Conservation (phyloP, 1,140 invertebrate species). For the Zaprionus nigranus region DNA sequence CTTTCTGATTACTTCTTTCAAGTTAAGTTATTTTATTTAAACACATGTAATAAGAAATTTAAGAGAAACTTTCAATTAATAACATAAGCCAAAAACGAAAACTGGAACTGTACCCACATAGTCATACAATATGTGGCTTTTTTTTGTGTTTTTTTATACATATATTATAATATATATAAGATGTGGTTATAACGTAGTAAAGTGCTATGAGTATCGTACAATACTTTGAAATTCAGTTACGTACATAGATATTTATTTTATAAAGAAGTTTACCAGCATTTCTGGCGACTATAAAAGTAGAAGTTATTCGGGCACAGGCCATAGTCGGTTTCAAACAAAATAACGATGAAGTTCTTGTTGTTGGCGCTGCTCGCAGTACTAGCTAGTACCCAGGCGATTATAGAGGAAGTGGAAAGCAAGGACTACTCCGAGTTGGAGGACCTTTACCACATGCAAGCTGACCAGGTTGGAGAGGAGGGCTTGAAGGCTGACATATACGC, state of each 20-base stretch:
- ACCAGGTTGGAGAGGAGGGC: neutral
- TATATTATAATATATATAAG: too few relatives aligned
- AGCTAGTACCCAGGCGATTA: neutral
- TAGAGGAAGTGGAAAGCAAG: slow-evolving; percentile 5
- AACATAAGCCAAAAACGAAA: too few relatives aligned
- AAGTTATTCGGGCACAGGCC: too few relatives aligned
- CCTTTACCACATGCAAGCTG: neutral
- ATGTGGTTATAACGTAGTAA: too few relatives aligned
- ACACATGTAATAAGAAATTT: too few relatives aligned
- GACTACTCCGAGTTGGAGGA: slow-evolving; percentile 4
- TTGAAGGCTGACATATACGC: neutral
- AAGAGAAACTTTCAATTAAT: too few relatives aligned
- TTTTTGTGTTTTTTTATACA: too few relatives aligned
- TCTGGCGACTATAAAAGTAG: slow-evolving; percentile 16
- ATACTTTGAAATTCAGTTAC: neutral
- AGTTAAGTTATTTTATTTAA: too few relatives aligned
- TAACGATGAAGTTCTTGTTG: slow-evolving; percentile 14
- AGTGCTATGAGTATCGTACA: too few relatives aligned
- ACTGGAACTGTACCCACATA: too few relatives aligned
- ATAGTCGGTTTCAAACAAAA: neutral
- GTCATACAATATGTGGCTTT: too few relatives aligned
- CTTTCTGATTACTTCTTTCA: too few relatives aligned
- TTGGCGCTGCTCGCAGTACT: slow-evolving; percentile 2
- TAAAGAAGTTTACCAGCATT: neutral
- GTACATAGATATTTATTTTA: neutral